Percentiles rank a stretch among this genome's conserved stretches.
These are phyloP conservation scores for Rhizoglyphus robini DNA, from an alignment of 1,140 invertebrate species.

Conservation along the genomic window DNA sequence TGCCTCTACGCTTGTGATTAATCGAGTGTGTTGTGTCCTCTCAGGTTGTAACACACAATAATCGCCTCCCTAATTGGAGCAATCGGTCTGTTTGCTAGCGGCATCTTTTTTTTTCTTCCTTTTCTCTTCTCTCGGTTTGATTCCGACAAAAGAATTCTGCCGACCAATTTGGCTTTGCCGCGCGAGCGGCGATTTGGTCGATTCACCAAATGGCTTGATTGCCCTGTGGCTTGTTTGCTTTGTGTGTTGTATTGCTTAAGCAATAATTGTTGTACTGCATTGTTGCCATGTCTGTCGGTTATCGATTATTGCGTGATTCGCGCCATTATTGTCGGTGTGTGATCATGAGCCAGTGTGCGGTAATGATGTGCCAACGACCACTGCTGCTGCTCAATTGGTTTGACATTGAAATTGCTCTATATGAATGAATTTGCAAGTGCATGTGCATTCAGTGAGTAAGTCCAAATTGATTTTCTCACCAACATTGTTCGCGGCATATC, in stretches of 20 bases:
- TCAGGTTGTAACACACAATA: slow-evolving; percentile 6
- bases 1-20: not conserved
- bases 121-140: too few species aligned
- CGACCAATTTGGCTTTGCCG: slow-evolving; percentile 1
- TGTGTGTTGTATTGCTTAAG: too few species aligned
- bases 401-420: slow-evolving; percentile 15
- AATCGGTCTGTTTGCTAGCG: not conserved
- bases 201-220: not conserved
- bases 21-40: too few species aligned
- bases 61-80: slow-evolving; percentile 2
- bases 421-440: not conserved
- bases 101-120: too few species aligned
- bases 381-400: not conserved
- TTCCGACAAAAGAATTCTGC: slow-evolving; percentile 12
- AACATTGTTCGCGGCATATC: too few species aligned
- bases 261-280: not conserved
- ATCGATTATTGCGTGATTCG: slow-evolving; percentile 13
- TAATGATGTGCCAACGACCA: slow-evolving; percentile 1
- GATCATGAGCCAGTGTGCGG: not conserved
- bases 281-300: not conserved
- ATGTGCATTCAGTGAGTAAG: not conserved
- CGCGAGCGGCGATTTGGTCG: not conserved
- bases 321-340: not conserved
- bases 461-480: not conserved
- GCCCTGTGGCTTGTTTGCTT: not conserved